Evolutionary conservation across 2,113 vertebrate genomes (phyloP).

Genomic region (Fulmarus glacialis): DNA sequence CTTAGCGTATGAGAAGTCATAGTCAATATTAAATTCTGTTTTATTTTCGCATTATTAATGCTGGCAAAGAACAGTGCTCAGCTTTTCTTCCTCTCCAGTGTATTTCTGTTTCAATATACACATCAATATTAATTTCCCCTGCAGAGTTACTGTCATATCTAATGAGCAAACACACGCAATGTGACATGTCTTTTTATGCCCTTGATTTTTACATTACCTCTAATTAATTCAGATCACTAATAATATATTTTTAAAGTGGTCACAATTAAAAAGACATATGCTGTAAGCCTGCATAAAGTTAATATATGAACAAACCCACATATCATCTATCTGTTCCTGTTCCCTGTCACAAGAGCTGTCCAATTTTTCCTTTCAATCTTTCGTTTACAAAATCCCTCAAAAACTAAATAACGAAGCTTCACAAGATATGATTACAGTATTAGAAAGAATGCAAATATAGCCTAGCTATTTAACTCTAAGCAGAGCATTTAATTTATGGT

Average conservation of each 20-base stretch:
- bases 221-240: conserved; percentile 36
- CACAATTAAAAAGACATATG: neutral
- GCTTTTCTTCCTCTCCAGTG: neutral
- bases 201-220: conserved; percentile 27
- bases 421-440: neutral
- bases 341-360: neutral
- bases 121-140: conserved; percentile 49
- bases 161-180: conserved; percentile 29
- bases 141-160: conserved; percentile 13
- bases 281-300: neutral
- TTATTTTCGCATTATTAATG: neutral
- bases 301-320: neutral
- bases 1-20: neutral
- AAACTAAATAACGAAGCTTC: neutral
- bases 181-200: conserved; percentile 14
- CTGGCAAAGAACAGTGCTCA: neutral
- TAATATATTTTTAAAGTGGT: neutral
- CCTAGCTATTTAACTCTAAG: neutral
- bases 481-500: neutral
- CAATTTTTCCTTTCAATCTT: neutral
- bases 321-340: neutral
- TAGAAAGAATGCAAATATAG: neutral
- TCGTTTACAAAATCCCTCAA: neutral
- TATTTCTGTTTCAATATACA: conserved; percentile 23
- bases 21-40: neutral